Evolutionary conservation across 1,140 invertebrate species (phyloP), one percentile per base, ranked within the genome.

Genomic region (Adoxophyes honmai): DNA sequence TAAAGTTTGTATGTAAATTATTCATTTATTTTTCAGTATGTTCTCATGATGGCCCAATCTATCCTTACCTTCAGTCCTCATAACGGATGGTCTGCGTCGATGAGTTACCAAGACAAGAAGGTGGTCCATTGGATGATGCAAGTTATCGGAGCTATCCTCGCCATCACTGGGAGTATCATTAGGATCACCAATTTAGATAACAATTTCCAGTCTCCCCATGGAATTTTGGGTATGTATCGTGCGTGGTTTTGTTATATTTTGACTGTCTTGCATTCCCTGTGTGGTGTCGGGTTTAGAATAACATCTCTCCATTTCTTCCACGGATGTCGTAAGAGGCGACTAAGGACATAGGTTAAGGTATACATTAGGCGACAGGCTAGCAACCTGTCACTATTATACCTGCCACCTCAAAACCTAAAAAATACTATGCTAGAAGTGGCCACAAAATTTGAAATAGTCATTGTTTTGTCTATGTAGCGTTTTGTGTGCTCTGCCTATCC

Each of bases 221-320:
- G 66, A n/a, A 66, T 70, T 38, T 9, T 68, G 9, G 73, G 73
- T 73, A 64, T 68, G 66, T 60, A n/a, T n/a, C n/a, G n/a, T n/a
- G n/a, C n/a, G n/a, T n/a, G n/a, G n/a, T n/a, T n/a, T n/a, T n/a
- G n/a, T n/a, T n/a, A n/a, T n/a, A n/a, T n/a, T n/a, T n/a, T n/a
- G n/a, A n/a, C n/a, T n/a, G n/a, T n/a, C n/a, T n/a, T n/a, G n/a
- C n/a, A n/a, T n/a, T n/a, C n/a, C n/a, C n/a, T n/a, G n/a, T 10
- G 8, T 34, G 21, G 4, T 52, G 6, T 14, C 6, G 21, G 21
- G 21, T 28, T 28, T 28, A 28, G 21, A n/a, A n/a, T n/a, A n/a
- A n/a, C n/a, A n/a, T n/a, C n/a, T n/a, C n/a, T n/a, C n/a, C n/a
- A n/a, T n/a, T n/a, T n/a, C n/a, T n/a, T n/a, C n/a, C n/a, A n/a